Percentiles rank a stretch among this genome's conserved stretches.
Evolutionary conservation across 2,888 invertebrate genomes (phyloP).

Genomic region (Sinotaia quadrata): DNA sequence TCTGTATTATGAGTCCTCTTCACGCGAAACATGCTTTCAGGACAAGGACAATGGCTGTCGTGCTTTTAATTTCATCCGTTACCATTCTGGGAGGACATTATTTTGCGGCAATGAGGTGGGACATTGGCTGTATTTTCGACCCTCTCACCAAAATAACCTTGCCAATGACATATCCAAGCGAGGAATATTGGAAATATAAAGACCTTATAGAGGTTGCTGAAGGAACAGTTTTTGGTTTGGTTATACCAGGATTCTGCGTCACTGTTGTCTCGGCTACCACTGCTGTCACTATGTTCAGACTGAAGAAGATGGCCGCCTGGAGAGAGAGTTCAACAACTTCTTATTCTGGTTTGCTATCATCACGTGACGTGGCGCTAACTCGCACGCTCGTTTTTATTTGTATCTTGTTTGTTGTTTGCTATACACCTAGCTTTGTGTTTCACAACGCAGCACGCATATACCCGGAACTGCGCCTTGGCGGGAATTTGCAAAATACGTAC

Average conservation of each 20-base stretch:
- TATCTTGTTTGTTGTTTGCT: background rate
- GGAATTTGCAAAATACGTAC: background rate
- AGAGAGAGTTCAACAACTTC: conserved; percentile 10
- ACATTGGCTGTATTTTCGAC: background rate
- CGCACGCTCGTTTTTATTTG: background rate
- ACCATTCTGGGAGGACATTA: background rate
- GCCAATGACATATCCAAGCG: background rate
- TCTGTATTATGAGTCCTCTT: background rate
- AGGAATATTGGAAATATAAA: background rate
- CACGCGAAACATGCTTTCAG: background rate
- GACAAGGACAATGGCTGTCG: background rate
- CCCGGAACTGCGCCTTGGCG: background rate
- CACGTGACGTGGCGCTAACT: conserved; percentile 1
- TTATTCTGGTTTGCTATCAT: background rate
- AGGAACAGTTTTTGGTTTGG: background rate
- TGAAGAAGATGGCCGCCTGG: conserved; percentile 17
- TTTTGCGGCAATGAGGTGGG: background rate
- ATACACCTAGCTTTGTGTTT: background rate
- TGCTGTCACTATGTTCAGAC: background rate
- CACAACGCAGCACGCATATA: background rate
- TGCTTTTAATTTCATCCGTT: background rate
- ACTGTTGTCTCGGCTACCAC: background rate
- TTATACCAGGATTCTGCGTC: background rate
- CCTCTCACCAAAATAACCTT: background rate
- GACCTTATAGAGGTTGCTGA: background rate